phyloP scores from a whole-genome alignment of 2,113 vertebrate genomes.

The Oxyura jamaicensis region DNA sequence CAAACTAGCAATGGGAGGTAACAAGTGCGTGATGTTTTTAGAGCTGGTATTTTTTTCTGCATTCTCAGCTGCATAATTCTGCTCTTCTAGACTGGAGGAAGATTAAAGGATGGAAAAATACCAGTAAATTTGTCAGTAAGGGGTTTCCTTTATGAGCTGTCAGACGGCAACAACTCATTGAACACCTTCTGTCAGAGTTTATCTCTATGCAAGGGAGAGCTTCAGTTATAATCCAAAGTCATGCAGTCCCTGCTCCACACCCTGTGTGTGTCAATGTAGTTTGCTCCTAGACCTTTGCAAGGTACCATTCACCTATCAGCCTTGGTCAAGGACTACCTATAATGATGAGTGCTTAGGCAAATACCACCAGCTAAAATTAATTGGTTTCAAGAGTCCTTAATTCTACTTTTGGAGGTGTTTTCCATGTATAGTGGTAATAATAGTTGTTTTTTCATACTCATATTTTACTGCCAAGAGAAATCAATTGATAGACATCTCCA shows the following conservation, averaged over 20 bases:
- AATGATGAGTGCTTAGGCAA: fast-evolving
- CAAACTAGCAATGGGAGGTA: background rate
- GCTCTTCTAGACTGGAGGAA: background rate
- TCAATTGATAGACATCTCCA: background rate
- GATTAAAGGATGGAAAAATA: background rate
- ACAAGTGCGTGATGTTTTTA: background rate
- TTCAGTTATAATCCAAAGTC: background rate
- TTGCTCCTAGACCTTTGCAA: background rate
- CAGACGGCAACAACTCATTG: background rate
- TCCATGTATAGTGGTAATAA: background rate
- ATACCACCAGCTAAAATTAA: background rate
- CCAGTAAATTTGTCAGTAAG: background rate
- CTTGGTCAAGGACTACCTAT: background rate
- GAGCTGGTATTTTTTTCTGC: background rate
- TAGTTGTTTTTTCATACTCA: background rate
- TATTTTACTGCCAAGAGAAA: background rate
- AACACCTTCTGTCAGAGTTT: background rate
- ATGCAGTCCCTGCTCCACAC: background rate
- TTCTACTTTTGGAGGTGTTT: background rate
- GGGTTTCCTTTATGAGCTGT: background rate
- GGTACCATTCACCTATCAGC: background rate
- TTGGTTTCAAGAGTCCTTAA: background rate
- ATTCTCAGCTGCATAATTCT: background rate
- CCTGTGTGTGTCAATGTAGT: background rate
- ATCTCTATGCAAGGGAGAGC: background rate